phyloP scores from a whole-genome alignment of 1,140 invertebrate genomes.

The Pantala flavescens region DNA sequence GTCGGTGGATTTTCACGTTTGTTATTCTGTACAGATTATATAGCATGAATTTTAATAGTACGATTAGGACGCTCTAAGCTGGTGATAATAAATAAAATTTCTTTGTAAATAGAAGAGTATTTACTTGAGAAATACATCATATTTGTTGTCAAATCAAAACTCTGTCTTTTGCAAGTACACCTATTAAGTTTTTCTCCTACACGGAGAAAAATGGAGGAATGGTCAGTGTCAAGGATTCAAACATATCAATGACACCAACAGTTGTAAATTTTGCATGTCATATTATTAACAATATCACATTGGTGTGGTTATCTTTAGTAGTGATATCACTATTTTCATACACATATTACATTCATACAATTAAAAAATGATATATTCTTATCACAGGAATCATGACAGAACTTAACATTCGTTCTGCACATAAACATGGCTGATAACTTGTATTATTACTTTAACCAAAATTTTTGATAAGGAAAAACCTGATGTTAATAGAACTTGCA shows the following conservation, averaged over 20 bases:
- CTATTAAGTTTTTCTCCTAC: no score
- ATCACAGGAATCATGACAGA: background rate
- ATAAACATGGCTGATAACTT: background rate
- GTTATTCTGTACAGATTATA: background rate
- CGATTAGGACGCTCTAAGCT: no score
- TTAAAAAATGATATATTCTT: background rate
- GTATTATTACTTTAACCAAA: background rate
- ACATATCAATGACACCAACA: no score
- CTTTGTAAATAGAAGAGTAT: no score
- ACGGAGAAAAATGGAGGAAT: no score
- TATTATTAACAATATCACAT: background rate
- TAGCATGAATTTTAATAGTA: background rate
- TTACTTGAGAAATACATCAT: no score
- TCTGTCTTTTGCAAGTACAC: no score
- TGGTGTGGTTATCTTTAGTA: background rate
- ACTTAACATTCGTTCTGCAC: background rate
- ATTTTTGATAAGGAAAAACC: background rate
- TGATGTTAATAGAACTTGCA: no score
- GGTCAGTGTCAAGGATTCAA: no score
- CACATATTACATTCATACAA: background rate
- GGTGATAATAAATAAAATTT: no score
- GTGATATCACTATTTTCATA: background rate
- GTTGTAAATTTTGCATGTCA: background rate
- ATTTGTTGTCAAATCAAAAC: no score
- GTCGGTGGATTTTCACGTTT: no score